Conservation (phyloP, 2,113 vertebrate genomes). For the Pseudorhombus dupliciocellatus region DNA sequence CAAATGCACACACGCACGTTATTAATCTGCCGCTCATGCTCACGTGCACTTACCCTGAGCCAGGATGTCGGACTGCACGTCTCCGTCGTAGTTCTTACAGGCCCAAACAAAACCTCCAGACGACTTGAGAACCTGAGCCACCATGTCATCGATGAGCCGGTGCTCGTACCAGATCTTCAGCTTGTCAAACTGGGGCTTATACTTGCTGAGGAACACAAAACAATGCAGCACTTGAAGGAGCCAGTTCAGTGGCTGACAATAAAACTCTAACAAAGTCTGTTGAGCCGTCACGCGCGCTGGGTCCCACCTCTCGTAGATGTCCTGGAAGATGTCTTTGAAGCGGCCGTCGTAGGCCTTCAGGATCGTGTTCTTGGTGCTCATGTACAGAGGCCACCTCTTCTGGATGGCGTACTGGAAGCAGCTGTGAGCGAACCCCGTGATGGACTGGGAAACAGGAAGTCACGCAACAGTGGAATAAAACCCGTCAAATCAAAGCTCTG, state of each 20-base stretch:
- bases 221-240: neutral
- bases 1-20: too few relatives aligned
- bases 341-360: constrained; percentile 93
- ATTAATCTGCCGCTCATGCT: neutral
- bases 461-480: neutral
- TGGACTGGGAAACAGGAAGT: constrained; percentile 82
- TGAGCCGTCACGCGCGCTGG: neutral
- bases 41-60: constrained; percentile 86
- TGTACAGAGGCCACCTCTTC: constrained; percentile 92
- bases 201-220: constrained; percentile 80
- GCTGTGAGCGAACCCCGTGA: constrained; percentile 95
- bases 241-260: neutral
- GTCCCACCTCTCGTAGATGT: constrained; percentile 89
- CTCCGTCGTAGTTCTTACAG: constrained; percentile 96
- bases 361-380: constrained; percentile 97
- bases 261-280: too few relatives aligned
- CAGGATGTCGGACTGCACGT: constrained; percentile 96
- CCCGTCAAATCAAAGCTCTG: neutral
- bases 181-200: constrained; percentile 92
- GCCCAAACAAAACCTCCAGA: constrained; percentile 95
- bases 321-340: constrained; percentile 97
- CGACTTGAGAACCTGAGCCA: constrained; percentile 96
- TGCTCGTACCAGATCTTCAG: constrained; percentile 98
- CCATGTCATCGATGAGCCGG: constrained; percentile 97
- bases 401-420: constrained; percentile 96